Conservation (phyloP, 2,888 invertebrate species). For the Drosophila formosana region DNA sequence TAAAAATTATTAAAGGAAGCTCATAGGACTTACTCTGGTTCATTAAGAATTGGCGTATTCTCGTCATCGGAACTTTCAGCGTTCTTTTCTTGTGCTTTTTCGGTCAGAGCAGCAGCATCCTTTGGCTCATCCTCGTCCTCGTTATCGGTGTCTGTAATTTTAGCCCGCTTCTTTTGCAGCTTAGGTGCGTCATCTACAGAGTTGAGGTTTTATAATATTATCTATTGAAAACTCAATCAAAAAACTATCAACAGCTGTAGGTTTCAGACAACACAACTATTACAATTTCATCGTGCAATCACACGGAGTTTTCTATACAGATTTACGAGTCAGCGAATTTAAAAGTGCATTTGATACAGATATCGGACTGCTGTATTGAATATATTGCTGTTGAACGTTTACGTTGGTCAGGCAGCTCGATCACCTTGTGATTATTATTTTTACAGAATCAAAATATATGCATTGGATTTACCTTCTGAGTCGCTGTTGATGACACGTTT, state of each 20-base stretch:
- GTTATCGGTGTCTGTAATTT: constrained; percentile 87
- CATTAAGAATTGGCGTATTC: constrained; percentile 78
- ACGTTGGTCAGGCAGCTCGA: too few species aligned
- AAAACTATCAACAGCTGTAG: too few species aligned
- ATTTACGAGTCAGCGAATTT: too few species aligned
- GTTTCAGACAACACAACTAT: too few species aligned
- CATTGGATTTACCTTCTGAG: constrained; percentile 86
- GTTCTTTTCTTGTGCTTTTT: constrained; percentile 76
- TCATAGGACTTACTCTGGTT: constrained; percentile 71
- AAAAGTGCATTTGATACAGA: too few species aligned
- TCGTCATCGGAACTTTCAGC: constrained; percentile 87
- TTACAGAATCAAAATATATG: too few species aligned
- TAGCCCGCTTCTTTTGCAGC: constrained; percentile 83
- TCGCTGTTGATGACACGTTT: constrained; percentile 86
- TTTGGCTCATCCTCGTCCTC: constrained; percentile 81
- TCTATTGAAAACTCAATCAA: background rate
- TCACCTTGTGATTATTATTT: too few species aligned
- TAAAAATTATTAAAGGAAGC: background rate
- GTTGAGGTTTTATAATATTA: background rate
- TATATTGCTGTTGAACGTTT: too few species aligned
- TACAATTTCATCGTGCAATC: too few species aligned
- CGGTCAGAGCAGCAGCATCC: constrained; percentile 53
- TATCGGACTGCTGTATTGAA: too few species aligned
- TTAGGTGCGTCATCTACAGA: constrained; percentile 67
- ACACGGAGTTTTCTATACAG: too few species aligned